Percentiles rank a stretch among this genome's conserved stretches.
Evolutionary conservation across 2,888 invertebrate species (phyloP).

Genomic region (Loripinus fragilis): DNA sequence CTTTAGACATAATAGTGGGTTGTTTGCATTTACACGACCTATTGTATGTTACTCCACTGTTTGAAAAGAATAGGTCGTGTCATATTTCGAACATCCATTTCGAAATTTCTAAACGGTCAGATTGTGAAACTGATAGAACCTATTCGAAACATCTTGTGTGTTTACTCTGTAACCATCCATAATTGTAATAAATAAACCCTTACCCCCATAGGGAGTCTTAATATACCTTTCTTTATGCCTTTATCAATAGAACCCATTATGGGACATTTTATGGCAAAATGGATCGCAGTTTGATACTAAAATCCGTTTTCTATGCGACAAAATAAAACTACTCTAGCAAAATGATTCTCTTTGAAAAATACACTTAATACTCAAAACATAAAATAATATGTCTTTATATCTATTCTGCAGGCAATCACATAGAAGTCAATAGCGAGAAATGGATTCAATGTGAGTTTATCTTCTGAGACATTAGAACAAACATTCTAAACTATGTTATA

Average conservation of each 20-base stretch:
- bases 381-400: slow-evolving; percentile 12
- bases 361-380: slow-evolving; percentile 26
- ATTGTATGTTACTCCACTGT: neutral
- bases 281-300: slow-evolving; percentile 19
- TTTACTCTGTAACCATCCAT: slow-evolving; percentile 1
- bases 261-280: neutral
- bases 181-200: slow-evolving; percentile 12
- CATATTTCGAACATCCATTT: slow-evolving; percentile 7
- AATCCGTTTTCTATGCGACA: slow-evolving; percentile 14
- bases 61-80: neutral
- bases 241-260: slow-evolving; percentile 16
- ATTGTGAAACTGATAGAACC: slow-evolving; percentile 17
- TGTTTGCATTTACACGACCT: slow-evolving; percentile 9
- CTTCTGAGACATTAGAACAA: slow-evolving; percentile 9
- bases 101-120: neutral
- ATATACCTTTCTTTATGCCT: slow-evolving; percentile 1
- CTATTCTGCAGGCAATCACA: slow-evolving; percentile 11
- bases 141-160: neutral
- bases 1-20: neutral
- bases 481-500: slow-evolving; percentile 3
- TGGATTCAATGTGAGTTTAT: slow-evolving; percentile 12
- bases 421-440: slow-evolving; percentile 12
- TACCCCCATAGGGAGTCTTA: slow-evolving; percentile 20
- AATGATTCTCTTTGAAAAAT: slow-evolving; percentile 23
- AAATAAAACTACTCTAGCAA: slow-evolving; percentile 22